Conservation (phyloP, 2,888 invertebrate genomes). For the Lasioglossum pauxillum region DNA sequence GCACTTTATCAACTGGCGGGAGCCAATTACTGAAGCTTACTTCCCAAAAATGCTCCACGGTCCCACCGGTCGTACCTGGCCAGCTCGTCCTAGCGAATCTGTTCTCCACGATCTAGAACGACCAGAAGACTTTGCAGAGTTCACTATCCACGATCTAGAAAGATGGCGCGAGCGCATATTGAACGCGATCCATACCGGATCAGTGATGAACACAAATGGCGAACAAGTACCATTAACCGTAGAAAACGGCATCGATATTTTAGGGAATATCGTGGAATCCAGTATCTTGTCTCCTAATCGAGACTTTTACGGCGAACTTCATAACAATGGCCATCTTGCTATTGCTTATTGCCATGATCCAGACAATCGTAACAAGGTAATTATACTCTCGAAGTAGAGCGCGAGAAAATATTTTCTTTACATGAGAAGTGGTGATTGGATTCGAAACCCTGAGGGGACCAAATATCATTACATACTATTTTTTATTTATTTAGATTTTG, state of each 20-base stretch:
- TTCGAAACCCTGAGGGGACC: too few relatives aligned
- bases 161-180: slow-evolving; percentile 91
- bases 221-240: slow-evolving; percentile 87
- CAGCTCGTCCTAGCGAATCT: slow-evolving; percentile 88
- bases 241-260: slow-evolving; percentile 89
- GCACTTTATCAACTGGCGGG: slow-evolving; percentile 88
- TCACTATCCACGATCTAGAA: slow-evolving; percentile 89
- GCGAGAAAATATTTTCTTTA: too few relatives aligned
- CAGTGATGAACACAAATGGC: slow-evolving; percentile 86
- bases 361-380: slow-evolving; percentile 89
- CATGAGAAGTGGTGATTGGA: too few relatives aligned
- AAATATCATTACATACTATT: too few relatives aligned
- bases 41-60: slow-evolving; percentile 93
- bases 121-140: slow-evolving; percentile 88
- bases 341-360: slow-evolving; percentile 93
- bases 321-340: slow-evolving; percentile 93
- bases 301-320: slow-evolving; percentile 91
- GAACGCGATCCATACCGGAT: slow-evolving; percentile 89
- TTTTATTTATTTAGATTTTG: too few relatives aligned
- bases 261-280: slow-evolving; percentile 92
- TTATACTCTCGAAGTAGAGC: not conserved
- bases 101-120: slow-evolving; percentile 88
- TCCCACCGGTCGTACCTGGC: slow-evolving; percentile 91
- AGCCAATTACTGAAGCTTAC: slow-evolving; percentile 91
- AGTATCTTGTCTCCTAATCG: slow-evolving; percentile 89